Conservation (phyloP, 2,888 invertebrate species). For the Drosophila anceps region DNA sequence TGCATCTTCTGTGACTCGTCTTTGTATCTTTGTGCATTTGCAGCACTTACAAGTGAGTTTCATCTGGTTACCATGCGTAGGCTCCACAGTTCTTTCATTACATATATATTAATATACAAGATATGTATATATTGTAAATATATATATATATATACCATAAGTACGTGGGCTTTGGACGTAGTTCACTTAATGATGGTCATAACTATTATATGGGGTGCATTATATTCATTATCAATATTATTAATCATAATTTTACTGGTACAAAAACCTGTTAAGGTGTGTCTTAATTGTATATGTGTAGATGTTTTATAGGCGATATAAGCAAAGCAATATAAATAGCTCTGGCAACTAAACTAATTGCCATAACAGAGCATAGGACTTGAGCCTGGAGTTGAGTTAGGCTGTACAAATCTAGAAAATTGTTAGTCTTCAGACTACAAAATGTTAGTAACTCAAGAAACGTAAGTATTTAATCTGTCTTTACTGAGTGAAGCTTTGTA, state of each 20-base stretch:
- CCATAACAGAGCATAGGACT: neutral
- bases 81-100: constrained; percentile 13
- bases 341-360: neutral
- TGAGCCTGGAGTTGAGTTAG: neutral
- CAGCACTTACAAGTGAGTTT: constrained; percentile 28
- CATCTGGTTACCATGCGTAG: constrained; percentile 49
- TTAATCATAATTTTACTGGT: constrained; percentile 14
- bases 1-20: constrained; percentile 43
- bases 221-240: constrained; percentile 13
- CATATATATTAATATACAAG: neutral
- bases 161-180: constrained; percentile 18
- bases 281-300: neutral
- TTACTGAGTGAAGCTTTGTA: neutral
- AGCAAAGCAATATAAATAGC: neutral
- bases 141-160: neutral
- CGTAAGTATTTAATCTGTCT: neutral
- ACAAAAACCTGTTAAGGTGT: neutral
- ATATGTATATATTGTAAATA: no score
- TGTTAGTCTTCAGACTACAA: neutral
- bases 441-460: neutral
- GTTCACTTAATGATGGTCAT: constrained; percentile 15
- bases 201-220: constrained; percentile 12
- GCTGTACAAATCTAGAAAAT: neutral
- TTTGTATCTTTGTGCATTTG: constrained; percentile 30
- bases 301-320: neutral